Evolutionary conservation across 2,797 vertebrate species (phyloP), one percentile per base, ranked within the genome.

Genomic region (Onychomys leucogaster): DNA sequence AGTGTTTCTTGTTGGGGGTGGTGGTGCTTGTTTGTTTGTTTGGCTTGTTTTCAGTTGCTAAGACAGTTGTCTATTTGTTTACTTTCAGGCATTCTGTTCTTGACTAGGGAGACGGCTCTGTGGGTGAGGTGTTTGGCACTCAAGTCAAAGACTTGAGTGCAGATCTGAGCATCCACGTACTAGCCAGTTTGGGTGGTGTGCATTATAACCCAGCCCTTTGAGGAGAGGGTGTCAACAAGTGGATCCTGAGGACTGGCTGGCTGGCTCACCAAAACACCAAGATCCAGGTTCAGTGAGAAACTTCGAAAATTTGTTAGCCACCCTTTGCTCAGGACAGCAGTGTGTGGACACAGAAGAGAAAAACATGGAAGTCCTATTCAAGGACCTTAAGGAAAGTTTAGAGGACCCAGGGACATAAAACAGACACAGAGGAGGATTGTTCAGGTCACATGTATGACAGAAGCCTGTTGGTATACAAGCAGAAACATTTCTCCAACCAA

Each of bases 401-500:
- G 34, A n/a, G 23, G 37, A 73, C 2, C 2, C 80, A 71, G 27
- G 65, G 49, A 90, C 27, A 46, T n/a, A 6, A 34, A 59, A 25
- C 16, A 86, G 92, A 83, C 67, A 69, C 21, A 88, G 37, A 23
- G 21, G 63, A 57, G 17, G 78, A 85, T 71, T 89, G 55, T 78
- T 96, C 78, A 92, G 73, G 80, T 84, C 34, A 52, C 23, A 65
- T 19, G 52, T 76, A 49, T 41, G 29, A 94, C 76, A 76, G 75
- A 87, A 59, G 32, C 29, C 75, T 77, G n/a, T 76, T 37, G 61
- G 21, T 73, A 32, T 84, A 90, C 89, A 93, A 84, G 63, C 27
- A 77, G 91, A 94, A 76, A 73, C 55, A 89, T 95, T 95, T 93
- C 78, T 75, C 90, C 87, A 82, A 46, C 75, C 32, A 86, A 90